Percentiles rank a stretch among this genome's conserved stretches.
These are phyloP conservation scores for Leguminivora glycinivorella DNA, from an alignment of 1,140 invertebrate species.

Conservation along the genomic window DNA sequence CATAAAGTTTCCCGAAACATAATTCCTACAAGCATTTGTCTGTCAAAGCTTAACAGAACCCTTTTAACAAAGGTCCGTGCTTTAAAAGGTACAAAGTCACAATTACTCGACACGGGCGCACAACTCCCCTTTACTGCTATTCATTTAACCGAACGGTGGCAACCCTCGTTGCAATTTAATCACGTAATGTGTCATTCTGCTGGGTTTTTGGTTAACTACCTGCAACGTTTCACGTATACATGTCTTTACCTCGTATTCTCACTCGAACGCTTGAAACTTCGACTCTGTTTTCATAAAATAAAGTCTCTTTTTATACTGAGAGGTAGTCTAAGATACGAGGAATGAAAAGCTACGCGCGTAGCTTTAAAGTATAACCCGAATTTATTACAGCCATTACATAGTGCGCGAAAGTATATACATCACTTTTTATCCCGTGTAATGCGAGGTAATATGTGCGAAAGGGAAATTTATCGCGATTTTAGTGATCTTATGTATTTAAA, in stretches of 20 bases:
- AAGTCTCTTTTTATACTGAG: background rate
- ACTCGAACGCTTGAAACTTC: background rate
- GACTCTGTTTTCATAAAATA: background rate
- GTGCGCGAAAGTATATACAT: constrained; percentile 14
- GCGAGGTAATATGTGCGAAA: constrained; percentile 15
- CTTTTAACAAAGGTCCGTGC: constrained; percentile 1
- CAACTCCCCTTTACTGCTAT: constrained; percentile 22
- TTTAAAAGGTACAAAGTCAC: constrained; percentile 14
- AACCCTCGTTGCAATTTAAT: constrained; percentile 59
- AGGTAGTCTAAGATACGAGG: background rate
- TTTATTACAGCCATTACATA: constrained; percentile 26
- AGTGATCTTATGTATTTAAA: background rate
- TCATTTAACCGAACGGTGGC: constrained; percentile 33
- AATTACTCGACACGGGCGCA: constrained; percentile 7
- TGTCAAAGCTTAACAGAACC: background rate
- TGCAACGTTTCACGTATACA: constrained; percentile 42
- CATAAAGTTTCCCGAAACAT: background rate
- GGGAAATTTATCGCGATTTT: constrained; percentile 5
- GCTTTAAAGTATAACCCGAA: constrained; percentile 23
- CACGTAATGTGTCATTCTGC: constrained; percentile 61
- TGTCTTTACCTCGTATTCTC: background rate
- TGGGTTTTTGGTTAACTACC: constrained; percentile 56
- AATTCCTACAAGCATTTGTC: background rate
- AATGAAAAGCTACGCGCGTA: background rate
- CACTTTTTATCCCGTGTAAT: constrained; percentile 16